Conservation (phyloP, 2,888 invertebrate species). For the Catocala fraxini region DNA sequence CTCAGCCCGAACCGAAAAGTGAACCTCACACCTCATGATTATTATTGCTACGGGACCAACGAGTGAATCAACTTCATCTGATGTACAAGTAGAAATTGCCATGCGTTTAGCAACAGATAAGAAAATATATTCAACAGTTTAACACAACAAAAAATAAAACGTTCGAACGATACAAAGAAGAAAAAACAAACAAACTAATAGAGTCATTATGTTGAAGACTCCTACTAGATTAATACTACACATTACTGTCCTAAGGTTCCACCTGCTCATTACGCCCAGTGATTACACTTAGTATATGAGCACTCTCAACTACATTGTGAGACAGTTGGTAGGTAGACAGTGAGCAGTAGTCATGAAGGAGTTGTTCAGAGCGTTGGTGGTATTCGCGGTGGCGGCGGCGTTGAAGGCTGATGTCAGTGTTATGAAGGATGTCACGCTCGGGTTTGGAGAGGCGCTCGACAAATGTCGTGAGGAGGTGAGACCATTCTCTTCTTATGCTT, state of each 20-base stretch:
- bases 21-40: no score
- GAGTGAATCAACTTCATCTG: no score
- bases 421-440: conserved; percentile 82
- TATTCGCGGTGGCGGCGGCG: conserved; percentile 31
- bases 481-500: background rate
- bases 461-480: conserved; percentile 76
- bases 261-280: conserved; percentile 4
- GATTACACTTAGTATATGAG: conserved; percentile 28
- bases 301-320: background rate
- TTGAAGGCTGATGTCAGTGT: conserved; percentile 59
- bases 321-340: background rate
- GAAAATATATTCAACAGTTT: no score
- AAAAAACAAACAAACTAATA: conserved; percentile 5
- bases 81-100: no score
- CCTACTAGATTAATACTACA: background rate
- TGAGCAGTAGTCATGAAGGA: conserved; percentile 7
- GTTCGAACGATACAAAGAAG: no score
- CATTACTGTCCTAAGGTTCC: background rate
- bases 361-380: conserved; percentile 27
- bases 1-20: no score
- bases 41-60: no score
- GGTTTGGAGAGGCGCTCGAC: conserved; percentile 79
- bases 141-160: no score
- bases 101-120: no score
- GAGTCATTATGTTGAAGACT: no score